A percentile compares a stretch with the other conserved stretches of the same genome.
These are phyloP conservation scores for Eupithecia pulchellata DNA, from an alignment of 2,888 invertebrate genomes.

Conservation along the genomic window DNA sequence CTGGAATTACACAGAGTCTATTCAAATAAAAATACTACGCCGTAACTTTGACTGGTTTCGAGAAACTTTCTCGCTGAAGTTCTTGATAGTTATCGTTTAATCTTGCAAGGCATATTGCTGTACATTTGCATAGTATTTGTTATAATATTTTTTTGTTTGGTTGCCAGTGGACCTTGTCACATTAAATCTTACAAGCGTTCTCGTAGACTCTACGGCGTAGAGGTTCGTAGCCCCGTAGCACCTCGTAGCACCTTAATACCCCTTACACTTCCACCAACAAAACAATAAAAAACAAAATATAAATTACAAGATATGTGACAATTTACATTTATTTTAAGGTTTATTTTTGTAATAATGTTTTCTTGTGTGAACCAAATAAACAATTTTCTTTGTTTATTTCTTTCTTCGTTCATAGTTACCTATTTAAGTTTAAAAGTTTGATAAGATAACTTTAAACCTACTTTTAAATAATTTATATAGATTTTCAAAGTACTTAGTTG, in stretches of 20 bases:
- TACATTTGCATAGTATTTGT: neutral
- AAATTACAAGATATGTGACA: no score
- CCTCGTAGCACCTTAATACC: neutral
- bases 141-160: neutral
- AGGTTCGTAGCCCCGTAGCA: neutral
- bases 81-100: constrained; percentile 32
- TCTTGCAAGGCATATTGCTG: constrained; percentile 27
- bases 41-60: constrained; percentile 33
- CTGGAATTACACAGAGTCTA: constrained; percentile 46
- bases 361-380: no score
- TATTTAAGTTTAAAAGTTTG: no score
- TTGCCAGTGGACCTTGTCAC: neutral
- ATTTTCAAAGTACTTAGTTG: neutral
- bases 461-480: no score
- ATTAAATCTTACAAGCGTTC: neutral
- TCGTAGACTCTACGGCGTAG: neutral
- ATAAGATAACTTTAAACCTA: no score
- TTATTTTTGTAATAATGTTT: no score
- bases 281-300: no score
- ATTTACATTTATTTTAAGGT: no score
- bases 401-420: no score
- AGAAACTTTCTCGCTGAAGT: constrained; percentile 27
- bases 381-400: no score
- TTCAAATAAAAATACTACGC: constrained; percentile 47
- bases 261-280: no score